Percentiles rank a stretch among this genome's conserved stretches.
Evolutionary conservation across 1,140 invertebrate species (phyloP).

Genomic region (Schlechtendalia chinensis): DNA sequence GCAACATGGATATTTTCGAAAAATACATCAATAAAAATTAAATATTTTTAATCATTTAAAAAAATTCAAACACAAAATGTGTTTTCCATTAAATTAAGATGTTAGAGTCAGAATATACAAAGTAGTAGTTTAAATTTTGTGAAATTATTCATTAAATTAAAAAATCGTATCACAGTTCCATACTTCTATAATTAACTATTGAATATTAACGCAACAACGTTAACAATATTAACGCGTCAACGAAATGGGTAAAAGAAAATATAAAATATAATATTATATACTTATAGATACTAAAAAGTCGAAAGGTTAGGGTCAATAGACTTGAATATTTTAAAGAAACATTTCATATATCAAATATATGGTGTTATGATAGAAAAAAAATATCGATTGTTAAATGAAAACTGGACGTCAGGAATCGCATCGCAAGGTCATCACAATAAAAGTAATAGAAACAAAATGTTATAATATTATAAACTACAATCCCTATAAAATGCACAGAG

Average conservation of each 20-base stretch:
- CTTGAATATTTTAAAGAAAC: not conserved
- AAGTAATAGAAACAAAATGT: too few relatives aligned
- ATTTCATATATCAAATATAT: not conserved
- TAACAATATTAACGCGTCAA: not conserved
- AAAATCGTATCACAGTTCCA: not conserved
- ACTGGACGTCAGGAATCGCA: not conserved
- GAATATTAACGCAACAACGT: too few relatives aligned
- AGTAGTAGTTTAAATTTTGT: too few relatives aligned
- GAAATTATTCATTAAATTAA: not conserved
- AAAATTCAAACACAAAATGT: too few relatives aligned
- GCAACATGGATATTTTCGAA: too few relatives aligned
- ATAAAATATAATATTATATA: not conserved
- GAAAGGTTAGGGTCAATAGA: not conserved
- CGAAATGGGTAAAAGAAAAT: not conserved
- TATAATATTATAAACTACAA: not conserved
- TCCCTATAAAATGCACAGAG: not conserved
- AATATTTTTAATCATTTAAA: too few relatives aligned
- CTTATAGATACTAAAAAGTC: not conserved
- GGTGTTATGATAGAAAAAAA: not conserved
- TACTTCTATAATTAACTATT: too few relatives aligned
- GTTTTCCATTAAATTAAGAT: too few relatives aligned
- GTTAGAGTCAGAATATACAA: too few relatives aligned
- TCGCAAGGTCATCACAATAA: conserved; percentile 4
- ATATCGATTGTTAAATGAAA: conserved; percentile 19
- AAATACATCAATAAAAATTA: too few relatives aligned